Conservation (phyloP, 2,797 vertebrate species). For the Cryptoprocta ferox region DNA sequence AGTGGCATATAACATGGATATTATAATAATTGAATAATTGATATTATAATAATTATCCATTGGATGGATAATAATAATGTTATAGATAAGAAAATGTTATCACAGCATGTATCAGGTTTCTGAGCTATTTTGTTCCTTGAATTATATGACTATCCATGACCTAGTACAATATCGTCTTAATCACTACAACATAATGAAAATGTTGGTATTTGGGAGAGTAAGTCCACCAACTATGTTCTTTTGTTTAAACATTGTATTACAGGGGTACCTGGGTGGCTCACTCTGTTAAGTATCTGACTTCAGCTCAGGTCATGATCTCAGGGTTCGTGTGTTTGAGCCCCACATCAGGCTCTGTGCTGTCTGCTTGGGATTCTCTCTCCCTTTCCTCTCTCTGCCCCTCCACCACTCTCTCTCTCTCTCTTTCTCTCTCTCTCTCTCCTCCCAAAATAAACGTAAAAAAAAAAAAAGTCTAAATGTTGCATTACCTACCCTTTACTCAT, state of each 20-base stretch:
- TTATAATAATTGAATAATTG: background rate
- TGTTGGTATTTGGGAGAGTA: background rate
- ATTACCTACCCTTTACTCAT: background rate
- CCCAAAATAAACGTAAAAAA: no score
- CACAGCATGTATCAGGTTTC: background rate
- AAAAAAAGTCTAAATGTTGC: no score
- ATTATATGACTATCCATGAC: background rate
- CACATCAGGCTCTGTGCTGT: no score
- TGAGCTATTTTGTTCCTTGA: background rate
- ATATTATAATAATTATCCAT: background rate
- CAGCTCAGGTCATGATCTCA: no score
- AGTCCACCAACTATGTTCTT: background rate
- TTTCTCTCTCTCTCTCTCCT: no score
- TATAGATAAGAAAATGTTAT: background rate
- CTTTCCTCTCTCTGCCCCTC: no score
- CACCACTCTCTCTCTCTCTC: no score
- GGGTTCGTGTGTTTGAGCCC: no score
- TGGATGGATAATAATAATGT: background rate
- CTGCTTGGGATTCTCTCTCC: no score
- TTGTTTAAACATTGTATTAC: background rate
- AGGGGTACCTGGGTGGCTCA: no score
- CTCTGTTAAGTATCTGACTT: no score
- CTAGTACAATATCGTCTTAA: background rate
- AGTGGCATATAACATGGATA: background rate
- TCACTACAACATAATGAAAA: background rate